Evolutionary conservation across 2,113 vertebrate species (phyloP), one percentile per base, ranked within the genome.

Genomic region (Aegithalos caudatus): DNA sequence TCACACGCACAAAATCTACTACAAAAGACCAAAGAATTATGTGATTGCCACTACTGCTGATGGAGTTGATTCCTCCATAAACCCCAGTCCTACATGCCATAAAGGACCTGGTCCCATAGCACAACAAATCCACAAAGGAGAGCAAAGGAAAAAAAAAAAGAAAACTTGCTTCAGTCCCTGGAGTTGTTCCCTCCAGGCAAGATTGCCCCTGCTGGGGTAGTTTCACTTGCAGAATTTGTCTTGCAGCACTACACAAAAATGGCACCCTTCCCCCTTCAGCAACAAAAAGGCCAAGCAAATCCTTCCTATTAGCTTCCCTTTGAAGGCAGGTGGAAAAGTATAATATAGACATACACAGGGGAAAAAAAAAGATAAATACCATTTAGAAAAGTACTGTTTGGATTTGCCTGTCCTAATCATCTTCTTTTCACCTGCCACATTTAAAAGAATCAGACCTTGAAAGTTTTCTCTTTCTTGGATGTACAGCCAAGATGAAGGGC

Each of bases 241-340:
- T 65, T 38, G 28, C 20, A 80, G 48, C 47, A 61, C 37, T 3
- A 2, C 61, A 69, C 71, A 61, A 78, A 87, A 94, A 87, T 37
- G 20, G 13, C n/a, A 90, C 57, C 81, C 85, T 91, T 91, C 86
- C 90, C 86, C 56, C 64, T 60, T 38, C 25, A 56, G 54, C 73
- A 76, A 94, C 62, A 93, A 93, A 94, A 96, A 96, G 78, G 38
- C 54, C 86, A 83, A 92, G 85, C 35, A 97, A 97, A 95, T 83
- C 80, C 85, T 96, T 92, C 89, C 92, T 90, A 81, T 88, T 90
- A 95, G 65, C 57, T 83, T 83, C 40, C 15, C 67, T 95, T 94
- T 87, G 65, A 95, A 86, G 83, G 87, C 90, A 96, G 95, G 90
- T 97, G 88, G 81, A 81, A 77, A 78, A 92, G 48, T 45, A 91